Percentiles rank a stretch among this genome's conserved stretches.
These are phyloP conservation scores for Melieria picta DNA, from an alignment of 2,888 invertebrate genomes.

Conservation along the genomic window DNA sequence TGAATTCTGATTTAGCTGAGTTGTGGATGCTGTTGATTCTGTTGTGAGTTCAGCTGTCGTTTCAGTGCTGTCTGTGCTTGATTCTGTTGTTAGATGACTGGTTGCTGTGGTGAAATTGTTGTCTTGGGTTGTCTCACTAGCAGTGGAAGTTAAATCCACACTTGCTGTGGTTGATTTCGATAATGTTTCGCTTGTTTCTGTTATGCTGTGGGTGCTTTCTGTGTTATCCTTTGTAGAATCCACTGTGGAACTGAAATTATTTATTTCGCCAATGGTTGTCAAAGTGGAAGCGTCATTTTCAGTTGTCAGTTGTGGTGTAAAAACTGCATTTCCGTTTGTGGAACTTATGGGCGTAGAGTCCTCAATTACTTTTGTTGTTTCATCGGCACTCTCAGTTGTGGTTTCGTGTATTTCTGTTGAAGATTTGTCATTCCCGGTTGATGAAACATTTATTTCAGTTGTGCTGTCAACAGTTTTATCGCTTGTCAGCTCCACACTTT, in stretches of 20 bases:
- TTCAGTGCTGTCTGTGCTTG: background rate
- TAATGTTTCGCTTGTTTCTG: too few relatives aligned
- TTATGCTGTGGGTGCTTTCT: too few relatives aligned
- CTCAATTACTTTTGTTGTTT: background rate
- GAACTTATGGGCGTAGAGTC: background rate
- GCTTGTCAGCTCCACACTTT: background rate
- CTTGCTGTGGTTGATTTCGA: too few relatives aligned
- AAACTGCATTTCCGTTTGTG: too few relatives aligned
- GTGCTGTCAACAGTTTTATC: background rate
- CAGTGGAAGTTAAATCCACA: too few relatives aligned
- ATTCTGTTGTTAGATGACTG: background rate
- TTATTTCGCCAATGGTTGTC: too few relatives aligned
- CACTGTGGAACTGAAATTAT: too few relatives aligned
- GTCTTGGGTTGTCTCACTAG: too few relatives aligned
- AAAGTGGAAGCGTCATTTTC: background rate
- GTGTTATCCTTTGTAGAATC: too few relatives aligned
- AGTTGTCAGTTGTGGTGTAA: background rate
- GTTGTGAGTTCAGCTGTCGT: background rate
- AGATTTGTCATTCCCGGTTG: background rate
- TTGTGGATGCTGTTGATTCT: too few relatives aligned
- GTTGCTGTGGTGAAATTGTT: background rate
- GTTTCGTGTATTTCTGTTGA: constrained; percentile 10
- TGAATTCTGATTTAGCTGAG: background rate
- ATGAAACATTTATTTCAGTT: background rate
- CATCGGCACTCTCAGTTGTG: constrained; percentile 1